Base-by-base conservation (phyloP, 2,113 vertebrate species). In the Zosterops lateralis region DNA sequence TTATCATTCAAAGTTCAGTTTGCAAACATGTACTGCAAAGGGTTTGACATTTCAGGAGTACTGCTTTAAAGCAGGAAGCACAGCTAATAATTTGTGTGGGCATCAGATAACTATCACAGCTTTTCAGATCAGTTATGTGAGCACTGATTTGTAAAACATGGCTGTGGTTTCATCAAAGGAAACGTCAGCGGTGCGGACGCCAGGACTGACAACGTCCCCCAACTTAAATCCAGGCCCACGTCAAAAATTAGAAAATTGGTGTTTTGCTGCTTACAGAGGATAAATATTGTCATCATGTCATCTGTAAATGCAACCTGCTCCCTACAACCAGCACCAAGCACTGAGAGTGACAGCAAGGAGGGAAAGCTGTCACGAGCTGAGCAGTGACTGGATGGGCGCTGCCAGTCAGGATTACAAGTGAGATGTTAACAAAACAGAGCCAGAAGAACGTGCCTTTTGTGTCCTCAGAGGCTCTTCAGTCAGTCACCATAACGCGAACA, bases 1-100 rank as follows among this genome's bases (percentile, higher is more conserved):
- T 92, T 77, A 92, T 95, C 50, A 93, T 90, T 95, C 89, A 73
- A 96, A 83, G 74, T 79, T 89, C 79, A 76, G 86, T 94, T 96
- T 95, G 87, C 89, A 95, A 97, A 95, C 68, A 83, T 2, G 26
- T 67, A 24, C 47, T 58, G 82, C 58, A 53, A 42, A 87, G 66
- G 64, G 51, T 80, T 87, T 96, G 96, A 92, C 87, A 95, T 92
- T 92, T 95, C 64, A 61, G 76, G 67, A 95, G 58, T 7, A 31
- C 67, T 85, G 77, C 56, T 51, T 54, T 31, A 66, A 21, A 87
- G 90, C 82, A 77, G 82, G 21, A 79, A 88, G 91, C 81, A 87
- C 7, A 91, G 78, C 75, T 90, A 91, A 70, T 91, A 87, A 95
- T 92, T 91, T 89, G 89, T 93, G 93, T 95, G 89, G 84, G 93